Percentiles rank a stretch among this genome's conserved stretches.
phyloP scores from a whole-genome alignment of 2,888 invertebrate species.

The Rambutsinella grinnellia region DNA sequence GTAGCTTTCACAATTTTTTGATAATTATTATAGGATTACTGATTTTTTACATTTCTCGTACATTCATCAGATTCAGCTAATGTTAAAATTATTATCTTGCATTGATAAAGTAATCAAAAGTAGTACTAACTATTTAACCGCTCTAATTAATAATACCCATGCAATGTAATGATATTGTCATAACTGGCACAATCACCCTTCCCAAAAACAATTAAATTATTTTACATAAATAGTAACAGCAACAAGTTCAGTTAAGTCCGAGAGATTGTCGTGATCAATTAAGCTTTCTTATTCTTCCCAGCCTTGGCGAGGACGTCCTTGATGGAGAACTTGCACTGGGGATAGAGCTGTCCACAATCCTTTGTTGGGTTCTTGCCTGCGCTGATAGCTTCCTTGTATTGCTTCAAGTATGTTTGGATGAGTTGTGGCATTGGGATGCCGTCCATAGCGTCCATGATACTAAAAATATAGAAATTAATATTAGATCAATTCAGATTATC shows the following conservation, averaged over 20 bases:
- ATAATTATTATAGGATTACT: no score
- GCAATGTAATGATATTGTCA: constrained; percentile 14
- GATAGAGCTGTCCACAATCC: constrained; percentile 60
- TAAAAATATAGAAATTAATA: constrained; percentile 28
- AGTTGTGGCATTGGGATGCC: constrained; percentile 64
- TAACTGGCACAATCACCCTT: constrained; percentile 28
- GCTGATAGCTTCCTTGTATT: constrained; percentile 64
- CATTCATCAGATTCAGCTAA: no score
- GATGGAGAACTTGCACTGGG: constrained; percentile 64
- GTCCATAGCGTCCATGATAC: constrained; percentile 63
- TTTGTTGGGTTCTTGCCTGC: constrained; percentile 63
- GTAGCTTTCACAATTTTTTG: no score
- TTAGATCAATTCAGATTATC: not conserved
- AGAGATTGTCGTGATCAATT: constrained; percentile 3
- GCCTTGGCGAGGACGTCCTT: constrained; percentile 62
- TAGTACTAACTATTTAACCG: not conserved
- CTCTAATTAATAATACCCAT: no score
- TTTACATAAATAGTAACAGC: not conserved
- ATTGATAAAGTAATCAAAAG: not conserved
- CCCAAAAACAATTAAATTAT: not conserved
- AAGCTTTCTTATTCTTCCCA: constrained; percentile 48
- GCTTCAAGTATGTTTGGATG: constrained; percentile 63
- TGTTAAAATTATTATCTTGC: not conserved
- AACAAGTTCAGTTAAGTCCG: no score
- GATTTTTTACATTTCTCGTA: no score